Conservation (phyloP, 2,888 invertebrate species). For the Margaritifera margaritifera region DNA sequence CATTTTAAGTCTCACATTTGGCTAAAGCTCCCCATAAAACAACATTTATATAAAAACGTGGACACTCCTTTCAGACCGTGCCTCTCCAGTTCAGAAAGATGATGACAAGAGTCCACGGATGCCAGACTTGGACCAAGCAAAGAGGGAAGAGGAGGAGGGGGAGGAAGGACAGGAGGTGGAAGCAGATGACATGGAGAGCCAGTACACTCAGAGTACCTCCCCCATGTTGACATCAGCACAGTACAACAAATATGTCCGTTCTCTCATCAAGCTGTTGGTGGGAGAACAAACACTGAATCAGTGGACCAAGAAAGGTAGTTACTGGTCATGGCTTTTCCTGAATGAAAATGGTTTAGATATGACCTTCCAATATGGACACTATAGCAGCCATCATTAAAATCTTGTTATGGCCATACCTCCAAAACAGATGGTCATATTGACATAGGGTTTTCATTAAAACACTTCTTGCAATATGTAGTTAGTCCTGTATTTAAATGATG, state of each 20-base stretch:
- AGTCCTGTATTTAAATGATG: too few relatives aligned
- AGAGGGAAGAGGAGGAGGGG: slow-evolving; percentile 34
- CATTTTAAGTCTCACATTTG: too few relatives aligned
- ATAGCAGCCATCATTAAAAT: too few relatives aligned
- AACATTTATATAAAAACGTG: not conserved
- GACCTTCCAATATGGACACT: too few relatives aligned
- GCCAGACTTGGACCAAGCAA: slow-evolving; percentile 5
- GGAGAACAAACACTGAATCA: slow-evolving; percentile 62
- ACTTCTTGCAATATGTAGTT: too few relatives aligned
- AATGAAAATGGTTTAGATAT: too few relatives aligned
- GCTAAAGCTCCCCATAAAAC: too few relatives aligned
- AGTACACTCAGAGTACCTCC: slow-evolving; percentile 48
- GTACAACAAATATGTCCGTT: slow-evolving; percentile 65
- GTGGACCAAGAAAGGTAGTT: slow-evolving; percentile 68
- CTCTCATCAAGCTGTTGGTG: slow-evolving; percentile 67
- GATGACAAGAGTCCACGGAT: slow-evolving; percentile 21
- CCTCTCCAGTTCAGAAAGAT: slow-evolving; percentile 32
- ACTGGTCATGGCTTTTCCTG: too few relatives aligned
- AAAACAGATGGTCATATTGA: too few relatives aligned
- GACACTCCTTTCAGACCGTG: slow-evolving; percentile 20
- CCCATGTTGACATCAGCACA: slow-evolving; percentile 61
- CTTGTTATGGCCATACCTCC: too few relatives aligned
- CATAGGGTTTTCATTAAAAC: too few relatives aligned
- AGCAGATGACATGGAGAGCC: slow-evolving; percentile 43
- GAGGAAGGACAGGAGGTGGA: slow-evolving; percentile 33